phyloP scores from a whole-genome alignment of 92 coral and sea anemone species.

The Scolanthus callimorphus region DNA sequence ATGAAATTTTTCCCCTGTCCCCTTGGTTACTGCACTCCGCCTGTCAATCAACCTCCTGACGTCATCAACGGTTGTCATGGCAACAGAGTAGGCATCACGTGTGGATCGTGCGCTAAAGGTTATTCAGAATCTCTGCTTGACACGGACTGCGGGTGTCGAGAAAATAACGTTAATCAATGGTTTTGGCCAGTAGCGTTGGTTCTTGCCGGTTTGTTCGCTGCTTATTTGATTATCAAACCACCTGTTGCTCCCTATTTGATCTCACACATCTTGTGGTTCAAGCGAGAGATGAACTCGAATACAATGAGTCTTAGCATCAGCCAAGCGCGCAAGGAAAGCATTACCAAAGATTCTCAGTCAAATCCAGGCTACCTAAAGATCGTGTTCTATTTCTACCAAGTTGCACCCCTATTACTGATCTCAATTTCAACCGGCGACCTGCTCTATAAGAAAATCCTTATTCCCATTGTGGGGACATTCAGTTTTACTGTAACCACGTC shows the following conservation, averaged over 20 bases:
- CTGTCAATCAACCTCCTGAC: not conserved
- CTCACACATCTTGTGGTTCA: constrained; percentile 36
- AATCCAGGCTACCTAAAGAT: constrained; percentile 9
- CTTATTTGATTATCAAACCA: constrained; percentile 30
- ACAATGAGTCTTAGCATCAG: not conserved
- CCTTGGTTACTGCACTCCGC: constrained; percentile 41
- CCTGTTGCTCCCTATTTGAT: constrained; percentile 12
- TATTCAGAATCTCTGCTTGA: constrained; percentile 37
- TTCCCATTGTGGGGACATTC: constrained; percentile 16
- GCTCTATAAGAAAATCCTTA: not conserved
- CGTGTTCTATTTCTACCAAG: constrained; percentile 46
- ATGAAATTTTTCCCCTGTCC: constrained; percentile 53
- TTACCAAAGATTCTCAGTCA: no score
- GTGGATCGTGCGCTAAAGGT: constrained; percentile 35
- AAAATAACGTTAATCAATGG: constrained; percentile 20
- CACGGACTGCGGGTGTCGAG: constrained; percentile 15
- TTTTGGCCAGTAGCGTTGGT: constrained; percentile 22
- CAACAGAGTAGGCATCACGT: constrained; percentile 44
- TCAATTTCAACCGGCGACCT: constrained; percentile 3
- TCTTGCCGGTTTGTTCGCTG: constrained; percentile 15
- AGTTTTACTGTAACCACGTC: constrained; percentile 18
- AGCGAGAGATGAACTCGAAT: not conserved
- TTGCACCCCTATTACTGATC: constrained; percentile 23
- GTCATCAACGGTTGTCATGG: constrained; percentile 22
- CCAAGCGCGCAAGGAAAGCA: not conserved